Conservation (phyloP, 2,888 invertebrate genomes). For the Germaria angustata region DNA sequence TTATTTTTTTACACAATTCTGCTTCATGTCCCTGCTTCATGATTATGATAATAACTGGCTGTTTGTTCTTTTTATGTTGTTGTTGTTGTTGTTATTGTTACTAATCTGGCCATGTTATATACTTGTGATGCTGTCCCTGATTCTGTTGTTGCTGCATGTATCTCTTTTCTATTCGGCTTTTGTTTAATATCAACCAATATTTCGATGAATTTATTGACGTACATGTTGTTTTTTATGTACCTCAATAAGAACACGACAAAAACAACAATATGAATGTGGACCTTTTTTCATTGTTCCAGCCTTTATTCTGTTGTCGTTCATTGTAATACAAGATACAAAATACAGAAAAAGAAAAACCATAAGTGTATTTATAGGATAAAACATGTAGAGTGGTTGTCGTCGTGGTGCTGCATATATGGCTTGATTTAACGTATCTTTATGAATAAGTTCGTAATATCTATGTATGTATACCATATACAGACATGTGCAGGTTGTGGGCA, state of each 20-base stretch:
- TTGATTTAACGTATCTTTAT: no score
- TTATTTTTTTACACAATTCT: background rate
- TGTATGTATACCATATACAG: no score
- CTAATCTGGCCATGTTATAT: background rate
- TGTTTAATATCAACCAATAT: constrained; percentile 73
- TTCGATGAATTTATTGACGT: constrained; percentile 75
- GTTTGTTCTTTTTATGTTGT: no score
- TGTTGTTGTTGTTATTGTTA: no score
- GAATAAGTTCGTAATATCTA: no score
- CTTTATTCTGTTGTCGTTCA: constrained; percentile 27
- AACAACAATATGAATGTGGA: constrained; percentile 24
- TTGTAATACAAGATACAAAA: no score
- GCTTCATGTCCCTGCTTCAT: constrained; percentile 7
- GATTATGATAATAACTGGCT: constrained; percentile 31
- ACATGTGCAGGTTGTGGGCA: no score
- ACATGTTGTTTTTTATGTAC: constrained; percentile 67
- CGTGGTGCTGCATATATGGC: no score
- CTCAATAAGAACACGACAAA: no score
- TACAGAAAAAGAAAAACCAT: no score
- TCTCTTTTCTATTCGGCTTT: constrained; percentile 65
- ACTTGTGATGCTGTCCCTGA: constrained; percentile 6
- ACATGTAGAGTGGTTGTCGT: no score
- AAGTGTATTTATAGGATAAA: no score
- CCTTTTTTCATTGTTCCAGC: constrained; percentile 10
- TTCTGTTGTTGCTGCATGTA: background rate